phyloP scores from a whole-genome alignment of 2,888 invertebrate genomes.

The Ophion obscuratus region DNA sequence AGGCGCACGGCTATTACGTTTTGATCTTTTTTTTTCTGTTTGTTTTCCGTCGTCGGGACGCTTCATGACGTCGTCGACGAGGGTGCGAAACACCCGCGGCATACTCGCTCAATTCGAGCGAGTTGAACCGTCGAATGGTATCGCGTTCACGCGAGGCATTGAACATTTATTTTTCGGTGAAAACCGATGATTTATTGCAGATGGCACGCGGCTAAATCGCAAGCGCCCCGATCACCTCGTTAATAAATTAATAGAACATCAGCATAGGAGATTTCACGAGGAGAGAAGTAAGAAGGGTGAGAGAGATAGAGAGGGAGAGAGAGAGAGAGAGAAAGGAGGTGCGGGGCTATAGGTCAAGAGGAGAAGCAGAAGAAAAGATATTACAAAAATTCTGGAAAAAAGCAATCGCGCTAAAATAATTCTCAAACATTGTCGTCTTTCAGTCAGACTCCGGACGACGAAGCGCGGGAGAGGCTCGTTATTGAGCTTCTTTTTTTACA shows the following conservation, averaged over 20 bases:
- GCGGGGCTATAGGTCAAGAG: background rate
- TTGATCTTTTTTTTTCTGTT: conserved; percentile 55
- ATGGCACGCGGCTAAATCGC: conserved; percentile 19
- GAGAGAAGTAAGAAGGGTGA: background rate
- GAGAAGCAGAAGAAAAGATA: conserved; percentile 32
- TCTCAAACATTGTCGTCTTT: conserved; percentile 28
- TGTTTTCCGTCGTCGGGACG: conserved; percentile 42
- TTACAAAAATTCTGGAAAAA: conserved; percentile 63
- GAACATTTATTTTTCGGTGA: background rate
- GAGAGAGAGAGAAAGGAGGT: background rate
- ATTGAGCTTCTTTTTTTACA: conserved; percentile 8
- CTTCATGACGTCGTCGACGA: conserved; percentile 54
- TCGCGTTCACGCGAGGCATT: too few species aligned
- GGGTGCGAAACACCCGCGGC: background rate
- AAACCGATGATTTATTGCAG: conserved; percentile 15
- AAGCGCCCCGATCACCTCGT: conserved; percentile 29
- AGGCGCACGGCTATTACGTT: conserved; percentile 12
- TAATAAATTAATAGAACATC: conserved; percentile 60
- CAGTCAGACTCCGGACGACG: conserved; percentile 8
- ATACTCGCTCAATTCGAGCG: background rate
- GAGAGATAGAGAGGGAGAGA: background rate
- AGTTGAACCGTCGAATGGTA: background rate
- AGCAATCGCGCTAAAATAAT: conserved; percentile 58
- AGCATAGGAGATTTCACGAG: background rate
- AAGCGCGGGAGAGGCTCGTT: conserved; percentile 22